phyloP scores from a whole-genome alignment of 2,888 invertebrate genomes.

The Achlya flavicornis region DNA sequence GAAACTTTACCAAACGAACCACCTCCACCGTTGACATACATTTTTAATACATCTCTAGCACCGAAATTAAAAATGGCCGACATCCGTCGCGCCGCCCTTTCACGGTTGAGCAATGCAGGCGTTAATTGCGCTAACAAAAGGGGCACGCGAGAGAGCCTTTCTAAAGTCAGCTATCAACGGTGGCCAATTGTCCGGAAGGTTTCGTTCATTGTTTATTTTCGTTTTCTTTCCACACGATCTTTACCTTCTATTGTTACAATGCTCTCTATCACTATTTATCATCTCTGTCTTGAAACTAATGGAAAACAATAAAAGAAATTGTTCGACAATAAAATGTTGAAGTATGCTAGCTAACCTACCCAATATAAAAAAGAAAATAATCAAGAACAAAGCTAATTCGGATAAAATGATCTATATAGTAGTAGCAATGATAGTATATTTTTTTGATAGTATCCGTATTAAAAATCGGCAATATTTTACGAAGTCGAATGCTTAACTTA shows the following conservation, averaged over 20 bases:
- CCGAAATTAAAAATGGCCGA: slow-evolving; percentile 11
- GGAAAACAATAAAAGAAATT: not conserved
- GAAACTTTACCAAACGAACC: not conserved
- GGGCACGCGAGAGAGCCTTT: slow-evolving; percentile 63
- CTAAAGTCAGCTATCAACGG: slow-evolving; percentile 55
- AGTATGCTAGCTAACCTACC: not conserved
- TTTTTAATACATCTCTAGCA: not conserved
- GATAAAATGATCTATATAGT: not conserved
- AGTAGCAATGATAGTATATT: not conserved
- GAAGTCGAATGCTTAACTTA: slow-evolving; percentile 39
- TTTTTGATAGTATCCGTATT: not conserved
- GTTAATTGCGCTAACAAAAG: slow-evolving; percentile 73
- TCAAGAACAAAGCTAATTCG: not conserved
- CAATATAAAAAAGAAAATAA: not conserved
- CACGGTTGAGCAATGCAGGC: slow-evolving; percentile 57
- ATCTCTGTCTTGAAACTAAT: not conserved
- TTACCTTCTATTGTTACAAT: slow-evolving; percentile 13
- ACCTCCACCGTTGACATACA: not conserved
- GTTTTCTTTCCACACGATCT: slow-evolving; percentile 15
- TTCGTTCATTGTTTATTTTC: slow-evolving; percentile 40
- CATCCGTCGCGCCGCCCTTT: slow-evolving; percentile 50
- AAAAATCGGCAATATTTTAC: not conserved
- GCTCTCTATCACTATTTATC: not conserved
- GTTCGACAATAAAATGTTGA: not conserved
- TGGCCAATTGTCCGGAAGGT: slow-evolving; percentile 41